phyloP scores from a whole-genome alignment of 2,113 vertebrate species.

The Passer domesticus region DNA sequence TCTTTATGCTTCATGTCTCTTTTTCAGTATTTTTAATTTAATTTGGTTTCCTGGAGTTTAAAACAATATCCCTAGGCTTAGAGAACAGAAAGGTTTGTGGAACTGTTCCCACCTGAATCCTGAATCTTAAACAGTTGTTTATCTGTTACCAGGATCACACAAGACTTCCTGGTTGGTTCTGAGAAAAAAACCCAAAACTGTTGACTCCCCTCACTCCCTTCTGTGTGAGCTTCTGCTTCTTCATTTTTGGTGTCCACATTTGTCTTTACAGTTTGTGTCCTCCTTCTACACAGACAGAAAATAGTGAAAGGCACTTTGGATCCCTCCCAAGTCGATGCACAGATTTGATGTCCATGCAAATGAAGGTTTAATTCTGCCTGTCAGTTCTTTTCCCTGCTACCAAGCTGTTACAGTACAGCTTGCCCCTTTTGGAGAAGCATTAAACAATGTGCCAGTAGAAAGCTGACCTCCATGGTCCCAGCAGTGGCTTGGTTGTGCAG shows the following conservation, averaged over 20 bases:
- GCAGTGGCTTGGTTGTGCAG: not conserved
- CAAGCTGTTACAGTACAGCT: not conserved
- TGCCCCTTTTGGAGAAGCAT: not conserved
- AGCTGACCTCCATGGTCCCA: accelerated
- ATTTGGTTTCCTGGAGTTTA: not conserved
- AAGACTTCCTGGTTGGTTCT: not conserved
- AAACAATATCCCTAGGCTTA: not conserved
- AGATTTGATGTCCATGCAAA: not conserved
- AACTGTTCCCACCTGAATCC: not conserved
- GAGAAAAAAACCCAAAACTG: not conserved
- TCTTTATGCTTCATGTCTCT: not conserved
- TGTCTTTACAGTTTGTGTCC: not conserved
- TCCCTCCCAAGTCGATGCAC: not conserved
- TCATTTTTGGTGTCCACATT: not conserved
- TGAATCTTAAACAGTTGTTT: not conserved
- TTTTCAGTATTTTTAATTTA: not conserved
- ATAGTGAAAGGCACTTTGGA: not conserved
- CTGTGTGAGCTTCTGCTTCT: not conserved
- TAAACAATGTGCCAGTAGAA: not conserved
- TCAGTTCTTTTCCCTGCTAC: not conserved
- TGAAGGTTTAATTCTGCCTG: not conserved
- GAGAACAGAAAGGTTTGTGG: not conserved
- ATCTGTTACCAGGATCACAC: not conserved
- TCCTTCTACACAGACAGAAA: not conserved
- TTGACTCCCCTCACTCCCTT: not conserved